Conservation (phyloP, 2,888 invertebrate species). For the Antheraea assamensis region DNA sequence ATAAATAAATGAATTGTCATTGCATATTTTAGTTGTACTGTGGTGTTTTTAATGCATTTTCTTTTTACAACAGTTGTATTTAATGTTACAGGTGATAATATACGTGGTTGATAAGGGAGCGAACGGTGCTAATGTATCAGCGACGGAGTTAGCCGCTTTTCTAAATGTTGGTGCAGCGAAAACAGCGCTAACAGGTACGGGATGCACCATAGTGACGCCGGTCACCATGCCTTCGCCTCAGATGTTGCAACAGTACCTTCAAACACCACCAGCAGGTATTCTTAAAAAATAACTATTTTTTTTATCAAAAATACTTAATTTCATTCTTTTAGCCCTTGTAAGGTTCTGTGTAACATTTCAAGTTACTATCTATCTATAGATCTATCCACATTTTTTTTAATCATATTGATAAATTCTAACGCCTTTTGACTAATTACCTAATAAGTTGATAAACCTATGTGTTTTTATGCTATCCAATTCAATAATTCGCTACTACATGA, state of each 20-base stretch:
- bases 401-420: too few relatives aligned
- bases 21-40: background rate
- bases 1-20: too few relatives aligned
- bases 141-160: slow-evolving; percentile 87
- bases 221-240: slow-evolving; percentile 89
- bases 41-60: background rate
- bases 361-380: too few relatives aligned
- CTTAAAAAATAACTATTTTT: background rate
- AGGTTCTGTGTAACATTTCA: too few relatives aligned
- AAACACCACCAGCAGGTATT: slow-evolving; percentile 91
- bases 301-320: background rate
- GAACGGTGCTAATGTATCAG: slow-evolving; percentile 86
- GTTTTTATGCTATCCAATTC: too few relatives aligned
- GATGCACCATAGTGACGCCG: slow-evolving; percentile 87
- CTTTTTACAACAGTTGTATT: slow-evolving; percentile 5
- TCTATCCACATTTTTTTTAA: too few relatives aligned
- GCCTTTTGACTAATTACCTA: too few relatives aligned
- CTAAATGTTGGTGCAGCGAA: slow-evolving; percentile 87
- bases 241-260: slow-evolving; percentile 93
- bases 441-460: too few relatives aligned
- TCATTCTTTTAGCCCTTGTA: too few relatives aligned
- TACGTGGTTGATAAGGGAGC: slow-evolving; percentile 74
- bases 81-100: slow-evolving; percentile 57
- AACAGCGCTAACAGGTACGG: slow-evolving; percentile 87
- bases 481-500: too few relatives aligned